Evolutionary conservation across 2,797 vertebrate species (phyloP).

Genomic region (Sandelia bainsii): DNA sequence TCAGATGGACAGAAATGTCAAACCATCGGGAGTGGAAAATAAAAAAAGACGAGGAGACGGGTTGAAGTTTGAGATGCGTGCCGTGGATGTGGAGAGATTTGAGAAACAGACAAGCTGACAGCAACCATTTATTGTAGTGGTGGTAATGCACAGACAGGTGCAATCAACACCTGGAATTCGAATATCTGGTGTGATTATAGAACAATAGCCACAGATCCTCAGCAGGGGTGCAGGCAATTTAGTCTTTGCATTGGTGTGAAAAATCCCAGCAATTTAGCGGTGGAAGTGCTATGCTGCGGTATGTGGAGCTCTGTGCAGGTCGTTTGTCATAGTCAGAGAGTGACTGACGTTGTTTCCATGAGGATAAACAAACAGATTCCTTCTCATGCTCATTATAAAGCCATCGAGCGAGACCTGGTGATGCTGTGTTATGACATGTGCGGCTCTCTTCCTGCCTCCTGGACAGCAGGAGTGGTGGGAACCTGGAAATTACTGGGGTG

Average conservation of each 20-base stretch:
- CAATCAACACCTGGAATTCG: constrained; percentile 58
- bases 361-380: constrained; percentile 71
- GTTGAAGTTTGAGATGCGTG: constrained; percentile 64
- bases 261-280: constrained; percentile 30
- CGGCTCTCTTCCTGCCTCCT: constrained; percentile 67
- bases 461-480: constrained; percentile 59
- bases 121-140: constrained; percentile 42
- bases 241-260: constrained; percentile 21
- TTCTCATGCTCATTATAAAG: constrained; percentile 74
- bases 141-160: constrained; percentile 16
- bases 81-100: constrained; percentile 24
- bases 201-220: not conserved
- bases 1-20: constrained; percentile 60
- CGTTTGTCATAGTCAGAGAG: constrained; percentile 52
- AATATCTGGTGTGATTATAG: constrained; percentile 32
- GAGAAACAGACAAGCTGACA: constrained; percentile 20
- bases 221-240: constrained; percentile 5
- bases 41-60: constrained; percentile 32
- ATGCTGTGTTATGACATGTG: constrained; percentile 70
- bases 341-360: constrained; percentile 71
- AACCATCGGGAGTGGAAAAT: constrained; percentile 19
- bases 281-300: not conserved
- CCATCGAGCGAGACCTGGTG: constrained; percentile 59
- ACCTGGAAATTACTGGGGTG: constrained; percentile 41
- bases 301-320: constrained; percentile 13